These are phyloP conservation scores for Carcina quercana DNA, from an alignment of 2,888 invertebrate species.

Conservation along the genomic window DNA sequence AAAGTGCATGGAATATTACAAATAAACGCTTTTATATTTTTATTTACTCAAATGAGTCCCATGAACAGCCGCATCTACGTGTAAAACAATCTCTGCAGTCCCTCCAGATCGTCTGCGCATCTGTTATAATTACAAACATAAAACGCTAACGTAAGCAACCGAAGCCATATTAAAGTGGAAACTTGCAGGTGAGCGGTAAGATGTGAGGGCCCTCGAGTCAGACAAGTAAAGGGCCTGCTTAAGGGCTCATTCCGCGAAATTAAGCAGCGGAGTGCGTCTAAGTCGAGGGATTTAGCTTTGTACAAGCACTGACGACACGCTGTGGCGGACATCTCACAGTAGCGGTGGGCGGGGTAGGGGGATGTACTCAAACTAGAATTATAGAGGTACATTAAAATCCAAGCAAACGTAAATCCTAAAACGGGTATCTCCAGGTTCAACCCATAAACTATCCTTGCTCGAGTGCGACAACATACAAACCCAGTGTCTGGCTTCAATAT, in stretches of 20 bases:
- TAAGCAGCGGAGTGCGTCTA: constrained; percentile 57
- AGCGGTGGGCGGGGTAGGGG: not conserved
- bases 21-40: no score
- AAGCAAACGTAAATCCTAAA: no score
- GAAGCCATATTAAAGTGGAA: constrained; percentile 18
- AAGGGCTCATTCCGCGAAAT: constrained; percentile 65
- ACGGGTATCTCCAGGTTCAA: no score
- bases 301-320: constrained; percentile 7
- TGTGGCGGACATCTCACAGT: no score
- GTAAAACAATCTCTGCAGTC: not conserved
- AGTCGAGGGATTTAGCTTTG: constrained; percentile 45
- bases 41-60: no score
- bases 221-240: constrained; percentile 52
- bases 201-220: constrained; percentile 29
- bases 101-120: not conserved
- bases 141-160: constrained; percentile 16
- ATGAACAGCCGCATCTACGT: no score
- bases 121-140: no score
- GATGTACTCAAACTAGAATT: not conserved
- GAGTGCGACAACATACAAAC: no score
- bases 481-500: no score
- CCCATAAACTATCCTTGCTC: no score
- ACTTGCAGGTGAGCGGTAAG: constrained; percentile 23
- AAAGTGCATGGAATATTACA: no score
- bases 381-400: no score